Conservation (phyloP, 2,888 invertebrate genomes). For the Andrena flavipes region DNA sequence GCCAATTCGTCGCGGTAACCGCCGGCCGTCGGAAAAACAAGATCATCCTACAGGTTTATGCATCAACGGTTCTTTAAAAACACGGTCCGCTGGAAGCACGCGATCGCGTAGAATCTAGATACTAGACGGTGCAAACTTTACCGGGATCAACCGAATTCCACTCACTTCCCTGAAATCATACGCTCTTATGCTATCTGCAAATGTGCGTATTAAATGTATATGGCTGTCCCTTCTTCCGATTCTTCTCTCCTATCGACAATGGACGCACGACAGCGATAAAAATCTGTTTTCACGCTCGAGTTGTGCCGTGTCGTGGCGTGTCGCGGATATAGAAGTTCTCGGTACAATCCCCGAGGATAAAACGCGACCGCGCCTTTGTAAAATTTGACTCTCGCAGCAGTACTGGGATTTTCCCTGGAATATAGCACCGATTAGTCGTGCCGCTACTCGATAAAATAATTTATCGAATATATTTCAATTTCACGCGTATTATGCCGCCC, state of each 20-base stretch:
- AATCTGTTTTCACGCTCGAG: conserved; percentile 3
- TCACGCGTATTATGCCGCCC: conserved; percentile 83
- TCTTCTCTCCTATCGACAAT: neutral
- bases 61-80: conserved; percentile 4
- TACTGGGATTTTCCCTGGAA: conserved; percentile 72
- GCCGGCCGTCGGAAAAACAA: conserved; percentile 61
- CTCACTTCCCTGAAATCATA: neutral
- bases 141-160: neutral
- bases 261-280: neutral
- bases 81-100: neutral
- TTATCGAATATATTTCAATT: conserved; percentile 84
- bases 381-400: conserved; percentile 62
- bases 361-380: conserved; percentile 54
- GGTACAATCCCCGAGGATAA: conserved; percentile 37
- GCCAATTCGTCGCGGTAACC: conserved; percentile 61
- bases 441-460: conserved; percentile 83
- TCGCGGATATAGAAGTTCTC: conserved; percentile 6
- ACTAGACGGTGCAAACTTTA: neutral
- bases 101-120: neutral
- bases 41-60: conserved; percentile 54
- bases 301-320: neutral
- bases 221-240: conserved; percentile 3
- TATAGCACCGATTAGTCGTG: conserved; percentile 82
- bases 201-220: too few species aligned
- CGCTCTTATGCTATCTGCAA: too few species aligned